phyloP scores from a whole-genome alignment of 2,113 vertebrate genomes.

The Pelecanoides urinatrix region DNA sequence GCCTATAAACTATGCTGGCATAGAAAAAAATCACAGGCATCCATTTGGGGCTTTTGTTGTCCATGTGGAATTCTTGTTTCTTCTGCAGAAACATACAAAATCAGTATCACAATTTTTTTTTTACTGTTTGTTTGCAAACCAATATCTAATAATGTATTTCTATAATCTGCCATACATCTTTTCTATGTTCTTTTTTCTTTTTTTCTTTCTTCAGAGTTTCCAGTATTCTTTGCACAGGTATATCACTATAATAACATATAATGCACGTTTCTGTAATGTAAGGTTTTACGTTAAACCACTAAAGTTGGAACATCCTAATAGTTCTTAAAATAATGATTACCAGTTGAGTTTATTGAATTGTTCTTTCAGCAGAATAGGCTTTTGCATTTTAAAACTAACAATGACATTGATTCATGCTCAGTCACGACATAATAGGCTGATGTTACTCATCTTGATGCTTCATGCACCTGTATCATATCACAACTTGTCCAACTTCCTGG shows the following conservation, averaged over 20 bases:
- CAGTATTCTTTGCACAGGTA: background rate
- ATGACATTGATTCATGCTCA: background rate
- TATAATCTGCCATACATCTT: background rate
- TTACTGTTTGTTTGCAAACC: background rate
- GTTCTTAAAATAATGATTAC: background rate
- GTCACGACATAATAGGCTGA: background rate
- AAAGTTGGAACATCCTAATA: background rate
- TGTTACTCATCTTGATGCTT: background rate
- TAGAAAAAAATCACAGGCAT: slow-evolving; percentile 35
- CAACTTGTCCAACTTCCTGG: background rate
- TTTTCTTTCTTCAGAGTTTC: background rate
- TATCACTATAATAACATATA: background rate
- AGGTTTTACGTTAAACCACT: background rate
- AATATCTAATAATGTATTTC: background rate
- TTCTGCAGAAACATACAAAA: background rate
- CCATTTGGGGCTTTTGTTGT: slow-evolving; percentile 24
- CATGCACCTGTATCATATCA: background rate
- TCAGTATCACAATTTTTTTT: background rate
- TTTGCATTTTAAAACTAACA: background rate
- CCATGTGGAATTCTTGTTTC: slow-evolving; percentile 8
- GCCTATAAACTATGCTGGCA: background rate
- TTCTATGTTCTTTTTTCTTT: background rate
- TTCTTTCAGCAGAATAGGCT: background rate
- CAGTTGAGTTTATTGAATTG: background rate
- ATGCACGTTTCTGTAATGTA: background rate